A percentile compares a stretch with the other conserved stretches of the same genome.
Conservation (phyloP, 2,797 vertebrate species). For the Ptychobarbus kaznakovi region DNA sequence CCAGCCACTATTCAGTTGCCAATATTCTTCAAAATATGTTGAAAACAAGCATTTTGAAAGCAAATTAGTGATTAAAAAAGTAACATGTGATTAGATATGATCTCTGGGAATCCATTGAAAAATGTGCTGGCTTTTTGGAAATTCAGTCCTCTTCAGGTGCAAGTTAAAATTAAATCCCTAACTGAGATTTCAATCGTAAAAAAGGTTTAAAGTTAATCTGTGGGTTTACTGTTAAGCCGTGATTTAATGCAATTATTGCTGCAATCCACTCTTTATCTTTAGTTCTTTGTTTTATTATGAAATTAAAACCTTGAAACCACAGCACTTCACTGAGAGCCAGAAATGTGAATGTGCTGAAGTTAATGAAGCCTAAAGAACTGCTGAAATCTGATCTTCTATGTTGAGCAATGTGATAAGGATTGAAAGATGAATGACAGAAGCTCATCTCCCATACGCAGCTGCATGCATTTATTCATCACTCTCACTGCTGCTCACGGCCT, state of each 20-base stretch:
- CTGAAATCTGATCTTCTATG: not conserved
- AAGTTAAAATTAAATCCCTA: not conserved
- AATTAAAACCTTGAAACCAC: not conserved
- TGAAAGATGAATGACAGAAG: not conserved
- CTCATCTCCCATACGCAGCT: not conserved
- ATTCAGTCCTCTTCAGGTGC: not conserved
- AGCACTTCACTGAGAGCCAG: not conserved
- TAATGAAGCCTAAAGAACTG: not conserved
- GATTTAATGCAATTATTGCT: not conserved
- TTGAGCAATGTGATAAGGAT: conserved; percentile 2
- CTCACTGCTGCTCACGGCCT: not conserved
- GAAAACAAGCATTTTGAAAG: not conserved
- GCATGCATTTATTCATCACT: not conserved
- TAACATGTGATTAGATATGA: not conserved
- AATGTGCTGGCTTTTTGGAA: not conserved
- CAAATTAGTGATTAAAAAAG: no score
- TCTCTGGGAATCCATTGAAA: not conserved
- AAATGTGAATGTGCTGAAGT: not conserved
- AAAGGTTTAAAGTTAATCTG: not conserved
- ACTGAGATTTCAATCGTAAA: not conserved
- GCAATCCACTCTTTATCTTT: not conserved
- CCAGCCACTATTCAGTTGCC: not conserved
- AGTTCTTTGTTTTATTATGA: not conserved
- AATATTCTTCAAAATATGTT: not conserved
- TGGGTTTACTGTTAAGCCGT: not conserved